Evolutionary conservation across 1,140 invertebrate species (phyloP).

Genomic region (Tetramorium simillimum): DNA sequence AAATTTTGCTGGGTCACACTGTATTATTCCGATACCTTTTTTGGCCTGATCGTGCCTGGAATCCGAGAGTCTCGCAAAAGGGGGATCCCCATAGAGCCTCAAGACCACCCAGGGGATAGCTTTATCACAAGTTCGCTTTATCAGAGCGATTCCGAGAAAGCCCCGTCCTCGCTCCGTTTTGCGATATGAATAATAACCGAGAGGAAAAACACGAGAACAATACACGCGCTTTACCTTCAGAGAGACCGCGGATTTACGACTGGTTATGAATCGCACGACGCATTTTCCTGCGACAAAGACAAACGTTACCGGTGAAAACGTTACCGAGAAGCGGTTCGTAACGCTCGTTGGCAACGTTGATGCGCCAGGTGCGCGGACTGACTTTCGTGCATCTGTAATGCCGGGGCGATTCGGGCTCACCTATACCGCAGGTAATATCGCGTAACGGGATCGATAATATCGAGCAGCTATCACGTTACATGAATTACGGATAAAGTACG

Average conservation of each 20-base stretch:
- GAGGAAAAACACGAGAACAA: not conserved
- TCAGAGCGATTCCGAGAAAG: not conserved
- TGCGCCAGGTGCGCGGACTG: conserved; percentile 37
- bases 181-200: not conserved
- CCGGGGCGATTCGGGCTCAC: not conserved
- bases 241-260: not conserved
- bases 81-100: not conserved
- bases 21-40: not conserved
- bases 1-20: not conserved
- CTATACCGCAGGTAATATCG: conserved; percentile 20
- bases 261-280: not conserved
- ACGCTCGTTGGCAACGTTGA: conserved; percentile 33
- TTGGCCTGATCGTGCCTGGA: not conserved
- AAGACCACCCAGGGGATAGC: not conserved
- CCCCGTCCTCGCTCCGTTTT: not conserved
- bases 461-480: conserved; percentile 59
- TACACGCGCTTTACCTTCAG: not conserved
- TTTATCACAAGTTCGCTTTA: not conserved
- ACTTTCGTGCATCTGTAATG: conserved; percentile 37
- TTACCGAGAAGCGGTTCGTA: conserved; percentile 6
- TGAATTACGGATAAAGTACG: conserved; percentile 51
- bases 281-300: not conserved
- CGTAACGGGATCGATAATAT: conserved; percentile 69
- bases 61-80: not conserved
- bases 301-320: not conserved